phyloP scores from a whole-genome alignment of 2,797 vertebrate species.

The Morelia viridis region DNA sequence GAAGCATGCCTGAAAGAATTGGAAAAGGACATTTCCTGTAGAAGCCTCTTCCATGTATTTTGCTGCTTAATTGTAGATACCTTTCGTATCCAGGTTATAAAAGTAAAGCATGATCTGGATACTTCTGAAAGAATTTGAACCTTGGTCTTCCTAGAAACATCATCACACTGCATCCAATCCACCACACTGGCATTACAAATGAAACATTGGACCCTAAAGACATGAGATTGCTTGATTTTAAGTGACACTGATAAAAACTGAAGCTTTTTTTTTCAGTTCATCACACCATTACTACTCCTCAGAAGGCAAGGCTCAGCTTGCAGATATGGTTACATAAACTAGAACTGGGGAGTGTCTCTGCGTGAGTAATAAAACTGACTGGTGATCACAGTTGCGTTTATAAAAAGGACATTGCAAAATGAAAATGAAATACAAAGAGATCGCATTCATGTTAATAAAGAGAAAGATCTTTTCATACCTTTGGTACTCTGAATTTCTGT shows the following conservation, averaged over 20 bases:
- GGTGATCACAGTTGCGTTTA: background rate
- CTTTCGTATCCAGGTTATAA: background rate
- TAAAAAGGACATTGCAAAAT: background rate
- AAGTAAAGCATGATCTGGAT: background rate
- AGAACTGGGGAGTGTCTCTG: background rate
- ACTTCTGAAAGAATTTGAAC: background rate
- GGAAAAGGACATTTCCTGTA: background rate
- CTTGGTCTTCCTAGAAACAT: background rate
- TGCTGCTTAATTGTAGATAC: background rate
- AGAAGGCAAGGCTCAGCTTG: background rate
- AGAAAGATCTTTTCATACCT: constrained; percentile 67
- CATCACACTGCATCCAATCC: background rate
- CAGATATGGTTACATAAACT: background rate
- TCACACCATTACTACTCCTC: background rate
- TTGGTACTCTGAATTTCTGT: constrained; percentile 42
- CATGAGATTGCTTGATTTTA: background rate
- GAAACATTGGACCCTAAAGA: background rate
- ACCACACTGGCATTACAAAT: background rate
- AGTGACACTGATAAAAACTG: background rate
- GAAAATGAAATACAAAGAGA: background rate
- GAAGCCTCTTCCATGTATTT: background rate
- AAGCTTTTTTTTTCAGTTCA: background rate
- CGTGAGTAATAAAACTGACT: background rate
- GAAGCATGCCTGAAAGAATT: too few species aligned
- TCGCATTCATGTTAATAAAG: background rate